phyloP scores from a whole-genome alignment of 2,113 vertebrate species.

The Hemibagrus wyckioides region DNA sequence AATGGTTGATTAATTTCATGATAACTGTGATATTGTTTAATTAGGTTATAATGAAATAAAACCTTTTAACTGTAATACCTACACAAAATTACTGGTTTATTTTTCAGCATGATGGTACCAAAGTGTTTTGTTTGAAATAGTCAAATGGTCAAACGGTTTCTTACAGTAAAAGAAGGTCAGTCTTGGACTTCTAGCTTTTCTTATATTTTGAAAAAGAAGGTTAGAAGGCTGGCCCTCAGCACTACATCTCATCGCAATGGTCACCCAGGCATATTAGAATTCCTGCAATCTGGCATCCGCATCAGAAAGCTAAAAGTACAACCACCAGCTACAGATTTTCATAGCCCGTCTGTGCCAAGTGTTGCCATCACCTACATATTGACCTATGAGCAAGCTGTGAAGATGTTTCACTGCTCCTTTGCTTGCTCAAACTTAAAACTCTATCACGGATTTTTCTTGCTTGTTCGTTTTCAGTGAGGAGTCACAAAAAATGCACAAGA shows the following conservation, averaged over 20 bases:
- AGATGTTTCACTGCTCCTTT: background rate
- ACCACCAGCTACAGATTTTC: background rate
- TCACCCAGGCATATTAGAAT: background rate
- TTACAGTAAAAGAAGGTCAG: background rate
- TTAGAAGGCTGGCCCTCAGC: background rate
- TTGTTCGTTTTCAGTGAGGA: background rate
- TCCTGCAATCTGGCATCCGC: background rate
- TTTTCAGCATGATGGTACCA: background rate
- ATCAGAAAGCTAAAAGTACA: background rate
- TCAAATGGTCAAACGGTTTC: background rate
- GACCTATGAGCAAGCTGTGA: slow-evolving; percentile 2
- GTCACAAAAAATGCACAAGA: background rate
- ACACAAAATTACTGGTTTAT: background rate
- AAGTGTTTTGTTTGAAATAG: background rate
- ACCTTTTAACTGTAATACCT: background rate
- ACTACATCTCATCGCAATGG: background rate
- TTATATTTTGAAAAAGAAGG: background rate
- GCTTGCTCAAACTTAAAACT: background rate
- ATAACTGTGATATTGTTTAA: background rate
- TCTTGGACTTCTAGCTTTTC: background rate
- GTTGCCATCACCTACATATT: background rate
- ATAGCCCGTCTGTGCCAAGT: background rate
- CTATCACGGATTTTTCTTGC: background rate
- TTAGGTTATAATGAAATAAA: background rate
- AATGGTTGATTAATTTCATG: background rate